Base-by-base conservation (phyloP, 2,888 invertebrate genomes). In the Lochmaea crataegi region DNA sequence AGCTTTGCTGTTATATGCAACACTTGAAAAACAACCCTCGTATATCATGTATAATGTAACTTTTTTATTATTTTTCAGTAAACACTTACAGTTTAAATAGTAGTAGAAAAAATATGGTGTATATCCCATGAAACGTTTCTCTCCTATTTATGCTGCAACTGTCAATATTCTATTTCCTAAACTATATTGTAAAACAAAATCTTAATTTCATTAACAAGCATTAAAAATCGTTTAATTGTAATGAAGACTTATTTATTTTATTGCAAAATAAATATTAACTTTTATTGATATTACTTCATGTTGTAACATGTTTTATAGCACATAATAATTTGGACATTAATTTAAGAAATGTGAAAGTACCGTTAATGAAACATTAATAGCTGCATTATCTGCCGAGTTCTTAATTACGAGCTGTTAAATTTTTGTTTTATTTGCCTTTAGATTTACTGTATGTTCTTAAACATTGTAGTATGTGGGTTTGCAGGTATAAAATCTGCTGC, bases 371-470 rank as follows among this genome's bases (percentile, higher is more conserved):
- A 53, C 53, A 53, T 53, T 10, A 53, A 53, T 18, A 18, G 10
- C 10, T 18, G 16, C 16, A 16, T 16, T 53, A 53, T 53, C 45
- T 18, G 16, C 16, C n/a, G 16, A n/a, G n/a, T 53, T 53, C 45
- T 45, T 45, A 45, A 45, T 45, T 14, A 14, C 45, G 45, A 45
- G 45, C 45, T 45, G 45, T 45, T 45, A 45, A 45, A 45, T 14
- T 53, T 18, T 53, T 16, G 53, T 18, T 53, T 53, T 53, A 53
- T 53, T 53, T 16, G 53, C 53, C 10, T 53, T 53, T 53, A 18
- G 53, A 53, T 53, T 18, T 53, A 53, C 16, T 53, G 53, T 16
- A 7, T 9, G 18, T 53, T 18, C 2, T 45, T 45, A 18, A 53
- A 53, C 18, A 18, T 53, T 53, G 18, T 16, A 11, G 16, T 16